A percentile compares a stretch with the other conserved stretches of the same genome.
These are phyloP conservation scores for Florisuga fusca DNA, from an alignment of 2,797 vertebrate species.

Conservation along the genomic window DNA sequence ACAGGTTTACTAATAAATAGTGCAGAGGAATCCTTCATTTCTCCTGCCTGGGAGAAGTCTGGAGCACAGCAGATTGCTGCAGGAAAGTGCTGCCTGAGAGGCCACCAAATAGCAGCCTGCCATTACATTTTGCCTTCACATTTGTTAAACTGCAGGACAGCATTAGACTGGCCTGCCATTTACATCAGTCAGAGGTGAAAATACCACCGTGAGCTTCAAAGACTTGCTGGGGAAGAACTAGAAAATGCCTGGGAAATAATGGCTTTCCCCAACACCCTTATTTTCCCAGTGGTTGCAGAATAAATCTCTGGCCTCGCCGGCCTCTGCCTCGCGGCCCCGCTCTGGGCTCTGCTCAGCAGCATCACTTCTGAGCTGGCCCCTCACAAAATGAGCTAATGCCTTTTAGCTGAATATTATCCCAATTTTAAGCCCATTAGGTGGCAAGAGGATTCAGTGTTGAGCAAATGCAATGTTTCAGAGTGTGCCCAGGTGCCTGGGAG, in stretches of 20 bases:
- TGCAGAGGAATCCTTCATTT: constrained; percentile 3
- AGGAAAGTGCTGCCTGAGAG: constrained; percentile 17
- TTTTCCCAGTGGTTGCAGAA: constrained; percentile 55
- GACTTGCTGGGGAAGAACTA: constrained; percentile 21
- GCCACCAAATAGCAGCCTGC: not conserved
- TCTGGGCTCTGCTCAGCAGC: not conserved
- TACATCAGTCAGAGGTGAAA: constrained; percentile 52
- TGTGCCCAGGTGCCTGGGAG: fast-evolving
- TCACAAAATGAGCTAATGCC: not conserved
- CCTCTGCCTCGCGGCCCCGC: fast-evolving
- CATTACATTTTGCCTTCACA: not conserved
- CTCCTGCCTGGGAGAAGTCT: not conserved
- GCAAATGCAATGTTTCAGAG: not conserved
- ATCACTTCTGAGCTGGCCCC: fast-evolving
- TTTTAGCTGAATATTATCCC: not conserved
- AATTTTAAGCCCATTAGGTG: constrained; percentile 38
- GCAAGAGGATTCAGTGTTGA: not conserved
- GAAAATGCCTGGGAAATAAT: constrained; percentile 37
- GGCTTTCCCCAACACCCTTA: constrained; percentile 30
- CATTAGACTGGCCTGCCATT: constrained; percentile 34
- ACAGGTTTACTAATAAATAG: constrained; percentile 25
- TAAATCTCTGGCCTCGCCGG: constrained; percentile 9
- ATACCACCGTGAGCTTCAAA: not conserved
- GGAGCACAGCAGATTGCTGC: constrained; percentile 16
- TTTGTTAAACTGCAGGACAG: constrained; percentile 49